Base-by-base conservation (phyloP, 2,888 invertebrate species). In the Salpingus planirostris region DNA sequence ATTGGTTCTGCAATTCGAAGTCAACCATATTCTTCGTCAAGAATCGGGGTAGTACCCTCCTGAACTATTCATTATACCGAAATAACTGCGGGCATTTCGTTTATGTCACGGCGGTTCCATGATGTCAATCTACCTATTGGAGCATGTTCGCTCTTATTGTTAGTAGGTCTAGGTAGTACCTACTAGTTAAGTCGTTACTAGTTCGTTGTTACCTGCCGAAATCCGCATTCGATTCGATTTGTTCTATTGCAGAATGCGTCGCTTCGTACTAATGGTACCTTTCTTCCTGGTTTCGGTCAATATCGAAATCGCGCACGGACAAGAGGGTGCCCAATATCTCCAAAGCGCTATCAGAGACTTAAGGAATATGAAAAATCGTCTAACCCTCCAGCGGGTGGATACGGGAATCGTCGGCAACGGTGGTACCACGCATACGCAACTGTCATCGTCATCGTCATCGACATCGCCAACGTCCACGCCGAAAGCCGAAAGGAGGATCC, bases 281-380 rank as follows among this genome's bases (percentile, higher is more conserved):
- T n/a, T n/a, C n/a, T n/a, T 54, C 18, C 35, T 56, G 31, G 27
- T 48, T 24, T 22, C 50, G 31, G 35, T 35, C 27, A 42, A 37
- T 39, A 30, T 42, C 24, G 42, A 41, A 10, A 12, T 33, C 5
- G 21, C 36, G 25, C 35, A 26, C 13, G 46, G 47, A 30, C 45
- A 54, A 40, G 53, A 55, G 40, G 48, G 54, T 27, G 50, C 52
- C 5, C 53, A 58, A 36, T 60, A 59, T 37, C 48, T 60, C 25
- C 54, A 55, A 45, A 58, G 44, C 40, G 57, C 54, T 23, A 57
- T 60, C 14, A 45, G 52, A 40, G 55, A 55, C 39, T 44, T 60
- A 31, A 47, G 52, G 37, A 52, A 50, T 32, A 35, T 55, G 31
- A 53, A 54, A 40, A 45, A 46, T 29, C 43, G 46, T 32, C 50